Percentiles rank a stretch among this genome's conserved stretches.
These are phyloP conservation scores for Machimus atricapillus DNA, from an alignment of 2,888 invertebrate species.

Conservation along the genomic window DNA sequence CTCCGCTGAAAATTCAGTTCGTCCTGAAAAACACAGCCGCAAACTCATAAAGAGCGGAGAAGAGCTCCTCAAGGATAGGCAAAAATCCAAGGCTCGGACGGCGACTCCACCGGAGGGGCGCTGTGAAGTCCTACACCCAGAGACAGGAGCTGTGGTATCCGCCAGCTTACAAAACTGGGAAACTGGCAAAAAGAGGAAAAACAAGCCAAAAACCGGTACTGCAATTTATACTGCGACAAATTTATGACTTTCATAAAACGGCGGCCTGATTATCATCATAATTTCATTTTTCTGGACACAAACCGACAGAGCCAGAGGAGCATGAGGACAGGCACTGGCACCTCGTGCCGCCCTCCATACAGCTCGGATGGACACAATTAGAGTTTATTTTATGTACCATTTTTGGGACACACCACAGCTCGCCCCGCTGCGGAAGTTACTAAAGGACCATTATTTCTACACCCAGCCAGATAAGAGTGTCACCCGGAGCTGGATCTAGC, in stretches of 20 bases:
- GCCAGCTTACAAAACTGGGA: background rate
- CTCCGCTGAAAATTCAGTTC: background rate
- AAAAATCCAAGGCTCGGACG: slow-evolving; percentile 7
- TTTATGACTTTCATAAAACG: slow-evolving; percentile 39
- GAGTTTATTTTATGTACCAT: background rate
- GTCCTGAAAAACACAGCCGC: background rate
- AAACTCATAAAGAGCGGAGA: slow-evolving; percentile 5
- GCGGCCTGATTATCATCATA: slow-evolving; percentile 36
- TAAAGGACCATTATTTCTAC: background rate
- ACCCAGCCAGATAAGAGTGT: background rate
- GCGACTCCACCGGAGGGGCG: background rate
- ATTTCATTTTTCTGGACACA: slow-evolving; percentile 38
- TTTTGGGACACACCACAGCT: background rate
- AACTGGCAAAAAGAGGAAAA: background rate
- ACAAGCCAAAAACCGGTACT: slow-evolving; percentile 37
- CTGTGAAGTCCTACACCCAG: background rate
- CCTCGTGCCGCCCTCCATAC: background rate
- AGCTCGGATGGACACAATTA: background rate
- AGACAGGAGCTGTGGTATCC: background rate
- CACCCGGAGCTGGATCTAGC: background rate
- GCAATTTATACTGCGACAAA: slow-evolving; percentile 38
- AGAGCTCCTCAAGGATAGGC: slow-evolving; percentile 6
- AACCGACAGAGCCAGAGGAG: slow-evolving; percentile 18
- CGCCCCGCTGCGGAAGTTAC: background rate
- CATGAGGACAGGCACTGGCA: background rate